These are phyloP conservation scores for Sminthurides aquaticus DNA, from an alignment of 2,888 invertebrate genomes.

Conservation along the genomic window DNA sequence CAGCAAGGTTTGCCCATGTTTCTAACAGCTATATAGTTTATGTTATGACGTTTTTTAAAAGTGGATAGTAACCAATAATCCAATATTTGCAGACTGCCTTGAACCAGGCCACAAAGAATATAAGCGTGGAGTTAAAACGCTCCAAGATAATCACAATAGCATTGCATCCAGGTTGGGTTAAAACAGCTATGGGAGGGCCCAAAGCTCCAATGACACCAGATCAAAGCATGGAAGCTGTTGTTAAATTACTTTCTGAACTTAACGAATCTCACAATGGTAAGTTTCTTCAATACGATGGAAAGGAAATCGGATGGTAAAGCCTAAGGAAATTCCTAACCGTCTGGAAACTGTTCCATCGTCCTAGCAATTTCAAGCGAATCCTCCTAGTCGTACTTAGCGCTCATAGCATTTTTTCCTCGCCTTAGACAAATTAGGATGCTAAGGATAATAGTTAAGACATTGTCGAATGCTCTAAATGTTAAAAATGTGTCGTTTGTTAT, in stretches of 20 bases:
- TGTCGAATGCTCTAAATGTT: too few species aligned
- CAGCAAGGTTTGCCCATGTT: conserved; percentile 61
- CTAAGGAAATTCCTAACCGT: too few species aligned
- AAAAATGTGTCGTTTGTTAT: too few species aligned
- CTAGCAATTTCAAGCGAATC: too few species aligned
- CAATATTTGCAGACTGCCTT: conserved; percentile 72
- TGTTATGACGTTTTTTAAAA: too few species aligned
- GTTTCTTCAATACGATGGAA: conserved; percentile 71
- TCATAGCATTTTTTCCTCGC: too few species aligned
- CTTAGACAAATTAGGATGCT: too few species aligned
- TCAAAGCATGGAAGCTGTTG: conserved; percentile 59
- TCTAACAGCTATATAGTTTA: too few species aligned
- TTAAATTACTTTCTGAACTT: conserved; percentile 59
- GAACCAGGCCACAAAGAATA: conserved; percentile 76
- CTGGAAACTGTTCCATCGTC: too few species aligned
- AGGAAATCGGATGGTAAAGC: conserved; percentile 66
- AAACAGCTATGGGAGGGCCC: conserved; percentile 79
- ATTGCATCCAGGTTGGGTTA: conserved; percentile 88
- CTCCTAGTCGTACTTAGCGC: too few species aligned
- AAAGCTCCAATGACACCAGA: conserved; percentile 67
- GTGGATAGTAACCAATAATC: too few species aligned
- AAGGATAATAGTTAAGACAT: too few species aligned
- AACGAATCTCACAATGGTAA: conserved; percentile 63
- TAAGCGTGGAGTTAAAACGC: conserved; percentile 70
- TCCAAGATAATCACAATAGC: conserved; percentile 65